Percentiles rank a stretch among this genome's conserved stretches.
Conservation (phyloP, 2,113 vertebrate genomes). For the Heterocephalus glaber region DNA sequence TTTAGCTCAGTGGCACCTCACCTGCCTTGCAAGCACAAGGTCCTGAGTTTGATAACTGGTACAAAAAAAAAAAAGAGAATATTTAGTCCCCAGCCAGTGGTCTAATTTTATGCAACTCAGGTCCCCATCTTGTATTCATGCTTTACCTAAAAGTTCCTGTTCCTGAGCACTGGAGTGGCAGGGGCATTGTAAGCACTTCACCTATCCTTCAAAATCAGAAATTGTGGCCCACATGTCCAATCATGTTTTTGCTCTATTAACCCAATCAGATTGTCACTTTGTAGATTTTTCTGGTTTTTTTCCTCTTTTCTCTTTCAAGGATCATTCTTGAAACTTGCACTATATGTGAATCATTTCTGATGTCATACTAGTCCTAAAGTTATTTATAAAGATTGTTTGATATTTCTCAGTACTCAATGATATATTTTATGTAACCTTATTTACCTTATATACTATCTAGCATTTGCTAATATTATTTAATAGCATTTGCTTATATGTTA, state of each 20-base stretch:
- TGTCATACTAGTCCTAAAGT: neutral
- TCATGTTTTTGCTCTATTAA: neutral
- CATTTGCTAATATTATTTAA: too few relatives aligned
- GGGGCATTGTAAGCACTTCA: neutral
- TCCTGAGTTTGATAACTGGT: too few relatives aligned
- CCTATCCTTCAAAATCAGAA: neutral
- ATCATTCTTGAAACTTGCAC: neutral
- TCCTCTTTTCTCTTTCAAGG: neutral
- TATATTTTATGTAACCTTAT: neutral
- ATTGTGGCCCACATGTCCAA: neutral
- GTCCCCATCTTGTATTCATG: neutral
- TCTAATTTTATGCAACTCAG: neutral
- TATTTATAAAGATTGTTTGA: neutral
- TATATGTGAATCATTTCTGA: neutral
- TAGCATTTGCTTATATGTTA: too few relatives aligned
- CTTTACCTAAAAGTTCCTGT: neutral
- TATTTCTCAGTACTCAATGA: neutral
- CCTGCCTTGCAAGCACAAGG: too few relatives aligned
- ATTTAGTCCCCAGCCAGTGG: neutral
- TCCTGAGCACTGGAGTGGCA: neutral
- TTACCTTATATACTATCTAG: neutral
- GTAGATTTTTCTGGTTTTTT: neutral
- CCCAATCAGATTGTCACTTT: neutral
- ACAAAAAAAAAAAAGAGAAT: too few relatives aligned
- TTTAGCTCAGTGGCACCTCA: too few relatives aligned